A percentile compares a stretch with the other conserved stretches of the same genome.
These are phyloP conservation scores for Heliconius aoede DNA, from an alignment of 2,888 invertebrate species.

Conservation along the genomic window DNA sequence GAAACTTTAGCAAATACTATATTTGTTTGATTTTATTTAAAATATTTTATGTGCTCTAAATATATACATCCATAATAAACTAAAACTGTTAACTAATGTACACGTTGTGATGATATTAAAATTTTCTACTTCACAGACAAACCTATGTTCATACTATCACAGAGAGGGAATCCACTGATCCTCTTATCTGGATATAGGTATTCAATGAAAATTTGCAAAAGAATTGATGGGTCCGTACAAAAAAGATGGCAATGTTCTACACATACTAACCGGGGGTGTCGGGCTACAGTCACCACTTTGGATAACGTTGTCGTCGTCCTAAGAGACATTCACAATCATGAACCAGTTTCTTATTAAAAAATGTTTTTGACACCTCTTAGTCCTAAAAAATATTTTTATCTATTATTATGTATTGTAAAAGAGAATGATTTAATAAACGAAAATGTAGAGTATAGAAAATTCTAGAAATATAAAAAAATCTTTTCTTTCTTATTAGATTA, in stretches of 20 bases:
- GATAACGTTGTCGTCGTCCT: constrained; percentile 52
- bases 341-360: constrained; percentile 36
- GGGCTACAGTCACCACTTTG: constrained; percentile 53
- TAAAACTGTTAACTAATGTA: no score
- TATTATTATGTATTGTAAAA: no score
- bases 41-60: no score
- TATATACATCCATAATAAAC: no score
- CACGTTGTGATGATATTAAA: not conserved
- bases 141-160: constrained; percentile 47
- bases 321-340: constrained; percentile 51
- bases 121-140: constrained; percentile 33
- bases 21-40: no score
- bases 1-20: no score
- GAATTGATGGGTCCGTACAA: constrained; percentile 34
- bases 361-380: not conserved
- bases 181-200: constrained; percentile 52
- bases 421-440: no score
- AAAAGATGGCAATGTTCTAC: constrained; percentile 58
- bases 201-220: constrained; percentile 48
- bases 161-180: constrained; percentile 50
- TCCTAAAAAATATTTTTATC: not conserved
- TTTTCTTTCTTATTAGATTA: not conserved
- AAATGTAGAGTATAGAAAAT: not conserved
- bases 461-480: not conserved
- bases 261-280: constrained; percentile 54